phyloP scores from a whole-genome alignment of 2,888 invertebrate species.

The Caenorhabditis becei region DNA sequence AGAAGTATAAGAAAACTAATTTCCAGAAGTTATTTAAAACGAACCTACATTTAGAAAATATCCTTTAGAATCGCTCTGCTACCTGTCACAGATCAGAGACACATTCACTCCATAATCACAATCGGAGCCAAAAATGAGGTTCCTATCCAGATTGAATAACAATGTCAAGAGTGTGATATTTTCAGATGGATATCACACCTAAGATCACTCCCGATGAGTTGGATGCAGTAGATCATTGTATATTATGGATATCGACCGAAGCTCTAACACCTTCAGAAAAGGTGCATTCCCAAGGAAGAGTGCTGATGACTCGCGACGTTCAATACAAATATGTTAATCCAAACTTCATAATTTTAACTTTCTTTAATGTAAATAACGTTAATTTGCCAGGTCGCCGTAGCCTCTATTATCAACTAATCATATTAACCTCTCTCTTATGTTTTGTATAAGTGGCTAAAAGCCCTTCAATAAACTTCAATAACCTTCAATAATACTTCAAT shows the following conservation, averaged over 20 bases:
- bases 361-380: too few species aligned
- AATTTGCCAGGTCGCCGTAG: slow-evolving; percentile 64
- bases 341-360: too few species aligned
- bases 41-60: too few species aligned
- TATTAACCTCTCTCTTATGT: slow-evolving; percentile 92
- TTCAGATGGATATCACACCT: slow-evolving; percentile 48
- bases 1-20: too few species aligned
- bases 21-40: too few species aligned
- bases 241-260: slow-evolving; percentile 57
- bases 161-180: too few species aligned
- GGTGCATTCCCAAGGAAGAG: slow-evolving; percentile 95
- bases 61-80: slow-evolving; percentile 70
- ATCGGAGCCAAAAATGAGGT: slow-evolving; percentile 66
- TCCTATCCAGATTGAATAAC: too few species aligned
- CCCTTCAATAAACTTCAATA: slow-evolving; percentile 87
- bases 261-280: slow-evolving; percentile 80
- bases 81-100: slow-evolving; percentile 72
- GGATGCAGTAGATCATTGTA: slow-evolving; percentile 57
- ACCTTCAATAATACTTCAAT: slow-evolving; percentile 97
- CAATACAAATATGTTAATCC: slow-evolving; percentile 99
- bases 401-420: slow-evolving; percentile 63
- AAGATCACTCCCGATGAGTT: slow-evolving; percentile 28
- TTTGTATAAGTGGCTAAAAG: slow-evolving; percentile 86
- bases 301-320: slow-evolving; percentile 94
- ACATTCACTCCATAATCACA: slow-evolving; percentile 74